Conservation (phyloP, 2,113 vertebrate species). For the Equus quagga region DNA sequence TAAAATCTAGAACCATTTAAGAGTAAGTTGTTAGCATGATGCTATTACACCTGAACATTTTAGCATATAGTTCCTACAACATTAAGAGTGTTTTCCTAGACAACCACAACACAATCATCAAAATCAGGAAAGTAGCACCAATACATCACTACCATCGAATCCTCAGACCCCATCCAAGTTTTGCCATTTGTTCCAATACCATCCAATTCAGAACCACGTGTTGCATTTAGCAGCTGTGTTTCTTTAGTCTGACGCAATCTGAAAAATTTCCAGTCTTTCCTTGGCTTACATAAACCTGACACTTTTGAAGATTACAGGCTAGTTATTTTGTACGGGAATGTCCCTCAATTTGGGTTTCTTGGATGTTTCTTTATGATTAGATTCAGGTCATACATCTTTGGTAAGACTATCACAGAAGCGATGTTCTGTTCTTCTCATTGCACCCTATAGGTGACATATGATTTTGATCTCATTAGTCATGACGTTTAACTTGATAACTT, state of each 20-base stretch:
- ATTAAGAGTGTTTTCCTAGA: background rate
- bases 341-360: background rate
- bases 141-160: background rate
- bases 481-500: background rate
- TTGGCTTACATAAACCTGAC: constrained; percentile 2
- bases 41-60: background rate
- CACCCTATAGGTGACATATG: background rate
- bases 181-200: background rate
- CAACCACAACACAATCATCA: background rate
- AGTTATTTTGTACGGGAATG: background rate
- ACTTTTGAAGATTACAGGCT: background rate
- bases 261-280: background rate
- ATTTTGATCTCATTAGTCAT: background rate
- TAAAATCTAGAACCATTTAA: background rate
- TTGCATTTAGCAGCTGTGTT: background rate
- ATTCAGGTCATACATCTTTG: background rate
- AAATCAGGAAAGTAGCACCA: background rate
- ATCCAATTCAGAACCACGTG: background rate
- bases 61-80: background rate
- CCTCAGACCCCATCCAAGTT: background rate
- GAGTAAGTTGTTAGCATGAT: background rate
- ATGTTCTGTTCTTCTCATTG: background rate
- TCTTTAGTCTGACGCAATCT: background rate
- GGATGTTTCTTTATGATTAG: background rate
- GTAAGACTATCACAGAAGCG: background rate